These are phyloP conservation scores for Apteryx mantelli DNA, from an alignment of 2,113 vertebrate genomes.

Conservation along the genomic window DNA sequence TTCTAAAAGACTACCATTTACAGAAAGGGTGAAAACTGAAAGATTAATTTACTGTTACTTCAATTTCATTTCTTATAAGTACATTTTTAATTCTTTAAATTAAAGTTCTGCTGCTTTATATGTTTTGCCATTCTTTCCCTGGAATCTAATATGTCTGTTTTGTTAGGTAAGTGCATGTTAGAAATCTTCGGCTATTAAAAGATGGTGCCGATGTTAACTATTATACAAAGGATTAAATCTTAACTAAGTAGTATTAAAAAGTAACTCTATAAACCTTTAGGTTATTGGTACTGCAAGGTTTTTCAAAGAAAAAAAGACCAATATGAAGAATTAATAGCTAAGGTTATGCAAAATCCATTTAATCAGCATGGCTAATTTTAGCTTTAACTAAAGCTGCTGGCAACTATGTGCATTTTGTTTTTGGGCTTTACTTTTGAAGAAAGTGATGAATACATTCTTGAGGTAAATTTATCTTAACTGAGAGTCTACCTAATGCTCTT, in stretches of 20 bases:
- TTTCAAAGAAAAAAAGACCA: slow-evolving; percentile 62
- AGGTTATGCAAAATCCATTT: slow-evolving; percentile 74
- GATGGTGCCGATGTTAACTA: slow-evolving; percentile 50
- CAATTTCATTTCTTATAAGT: slow-evolving; percentile 42
- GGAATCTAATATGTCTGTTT: slow-evolving; percentile 53
- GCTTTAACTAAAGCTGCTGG: slow-evolving; percentile 67
- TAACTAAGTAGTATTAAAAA: slow-evolving; percentile 66
- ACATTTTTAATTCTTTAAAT: slow-evolving; percentile 44
- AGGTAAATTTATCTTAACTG: slow-evolving; percentile 71
- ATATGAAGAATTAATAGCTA: slow-evolving; percentile 67
- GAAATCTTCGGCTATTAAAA: slow-evolving; percentile 44
- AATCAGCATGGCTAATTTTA: slow-evolving; percentile 76
- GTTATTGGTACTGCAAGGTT: slow-evolving; percentile 55
- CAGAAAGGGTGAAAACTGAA: slow-evolving; percentile 20
- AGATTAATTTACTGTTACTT: slow-evolving; percentile 55
- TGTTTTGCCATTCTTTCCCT: slow-evolving; percentile 5
- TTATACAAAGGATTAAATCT: slow-evolving; percentile 56
- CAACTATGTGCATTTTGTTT: slow-evolving; percentile 60
- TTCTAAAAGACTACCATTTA: background rate
- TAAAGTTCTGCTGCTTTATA: background rate
- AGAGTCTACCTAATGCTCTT: slow-evolving; percentile 62
- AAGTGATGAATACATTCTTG: slow-evolving; percentile 59
- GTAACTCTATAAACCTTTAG: slow-evolving; percentile 50
- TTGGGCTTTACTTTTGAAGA: slow-evolving; percentile 65
- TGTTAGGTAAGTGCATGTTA: slow-evolving; percentile 29